Conservation (phyloP, 2,113 vertebrate genomes). For the Cyanoliseus patagonus region DNA sequence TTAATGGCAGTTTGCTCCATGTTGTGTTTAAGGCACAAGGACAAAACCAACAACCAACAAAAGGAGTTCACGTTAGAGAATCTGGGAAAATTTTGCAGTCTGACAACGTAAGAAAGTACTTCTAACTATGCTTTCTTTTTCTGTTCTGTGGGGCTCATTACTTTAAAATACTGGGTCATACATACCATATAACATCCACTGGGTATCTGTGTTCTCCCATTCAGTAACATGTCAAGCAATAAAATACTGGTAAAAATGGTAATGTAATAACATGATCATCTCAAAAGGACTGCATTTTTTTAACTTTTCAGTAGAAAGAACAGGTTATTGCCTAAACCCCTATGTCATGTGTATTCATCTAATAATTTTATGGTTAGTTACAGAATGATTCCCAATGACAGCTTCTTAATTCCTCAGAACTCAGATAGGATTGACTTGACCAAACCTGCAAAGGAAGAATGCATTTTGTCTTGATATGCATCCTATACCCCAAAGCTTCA, state of each 20-base stretch:
- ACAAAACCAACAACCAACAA: neutral
- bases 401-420: neutral
- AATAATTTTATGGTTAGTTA: neutral
- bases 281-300: neutral
- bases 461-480: neutral
- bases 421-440: neutral
- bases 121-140: neutral
- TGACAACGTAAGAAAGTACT: neutral
- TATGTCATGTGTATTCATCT: neutral
- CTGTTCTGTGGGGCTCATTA: neutral
- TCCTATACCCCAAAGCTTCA: neutral
- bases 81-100: neutral
- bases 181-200: neutral
- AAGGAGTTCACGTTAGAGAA: neutral
- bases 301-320: neutral
- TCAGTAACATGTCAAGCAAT: neutral
- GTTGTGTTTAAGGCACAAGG: neutral
- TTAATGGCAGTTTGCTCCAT: neutral
- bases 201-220: neutral
- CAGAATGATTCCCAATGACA: neutral
- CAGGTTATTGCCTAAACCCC: neutral
- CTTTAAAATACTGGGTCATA: neutral
- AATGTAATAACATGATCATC: neutral
- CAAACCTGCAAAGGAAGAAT: neutral
- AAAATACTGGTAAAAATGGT: neutral